Conservation (phyloP, 2,888 invertebrate genomes). For the Rapana venosa region DNA sequence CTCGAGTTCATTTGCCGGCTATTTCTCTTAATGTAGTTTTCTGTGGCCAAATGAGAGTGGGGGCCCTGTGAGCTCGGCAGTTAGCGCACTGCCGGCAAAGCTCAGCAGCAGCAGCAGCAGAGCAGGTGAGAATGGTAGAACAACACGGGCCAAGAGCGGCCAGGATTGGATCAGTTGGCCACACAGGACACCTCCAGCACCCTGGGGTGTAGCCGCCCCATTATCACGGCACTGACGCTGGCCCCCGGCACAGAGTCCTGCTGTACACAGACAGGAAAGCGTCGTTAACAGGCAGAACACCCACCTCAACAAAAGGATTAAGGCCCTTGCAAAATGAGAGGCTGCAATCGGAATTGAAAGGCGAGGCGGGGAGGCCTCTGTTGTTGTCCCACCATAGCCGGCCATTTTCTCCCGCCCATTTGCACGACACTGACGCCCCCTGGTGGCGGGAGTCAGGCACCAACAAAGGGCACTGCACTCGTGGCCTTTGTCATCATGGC, state of each 20-base stretch:
- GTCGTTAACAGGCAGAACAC: not conserved
- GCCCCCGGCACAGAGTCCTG: not conserved
- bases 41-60: not conserved
- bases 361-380: not conserved
- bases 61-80: not conserved
- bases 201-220: not conserved
- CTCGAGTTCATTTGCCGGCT: not conserved
- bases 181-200: not conserved
- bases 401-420: slow-evolving; percentile 12
- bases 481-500: not conserved
- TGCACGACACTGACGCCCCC: slow-evolving; percentile 19
- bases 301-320: not conserved
- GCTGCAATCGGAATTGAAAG: not conserved
- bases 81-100: not conserved
- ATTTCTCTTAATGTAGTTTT: not conserved
- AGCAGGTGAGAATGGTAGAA: not conserved
- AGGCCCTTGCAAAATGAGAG: not conserved
- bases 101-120: not conserved
- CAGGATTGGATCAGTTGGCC: not conserved
- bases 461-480: slow-evolving; percentile 36
- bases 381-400: not conserved
- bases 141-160: not conserved
- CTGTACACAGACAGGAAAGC: not conserved
- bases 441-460: not conserved
- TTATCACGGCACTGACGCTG: not conserved